Base-by-base conservation (phyloP, 2,888 invertebrate species). In the Hedychridium roseum region DNA sequence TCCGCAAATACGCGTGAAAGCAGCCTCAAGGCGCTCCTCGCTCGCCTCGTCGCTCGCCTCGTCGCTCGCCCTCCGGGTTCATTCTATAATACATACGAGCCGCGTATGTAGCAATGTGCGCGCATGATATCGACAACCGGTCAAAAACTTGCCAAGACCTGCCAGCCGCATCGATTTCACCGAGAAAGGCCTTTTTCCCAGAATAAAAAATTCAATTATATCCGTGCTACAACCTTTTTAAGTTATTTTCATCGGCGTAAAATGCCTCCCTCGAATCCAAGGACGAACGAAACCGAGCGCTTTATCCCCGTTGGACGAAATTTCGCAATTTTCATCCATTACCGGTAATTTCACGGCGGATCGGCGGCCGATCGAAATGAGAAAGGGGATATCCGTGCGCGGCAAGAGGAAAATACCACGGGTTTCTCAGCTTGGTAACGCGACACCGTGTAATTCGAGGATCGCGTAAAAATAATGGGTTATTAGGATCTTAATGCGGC, bases 1-100 rank as follows among this genome's bases (percentile, higher is more conserved):
- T 28, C 36, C 23, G 28, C 14, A n/a, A n/a, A n/a, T n/a, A n/a
- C n/a, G 11, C 23, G 21, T 42, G 34, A 50, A 47, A 42, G 41
- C 50, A 47, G 28, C 32, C 34, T 39, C 23, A 21, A 36, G 36
- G 36, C 36, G 15, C 12, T 21, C 23, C 34, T 11, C 12, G 23
- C n/a, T n/a, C n/a, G n/a, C n/a, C n/a, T n/a, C n/a, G n/a, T n/a
- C n/a, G n/a, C n/a, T n/a, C n/a, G n/a, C n/a, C n/a, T n/a, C n/a
- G n/a, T n/a, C n/a, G n/a, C n/a, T n/a, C n/a, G n/a, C n/a, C n/a
- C n/a, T n/a, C n/a, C n/a, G n/a, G n/a, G n/a, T n/a, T n/a, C n/a
- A n/a, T n/a, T n/a, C n/a, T n/a, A 34, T 34, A 34, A 34, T 34
- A 20, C 32, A 31, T 35, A 27, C 43, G 28, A 36, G 36, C n/a